Conservation (phyloP, 2,113 vertebrate genomes). For the Alligator mississippiensis region DNA sequence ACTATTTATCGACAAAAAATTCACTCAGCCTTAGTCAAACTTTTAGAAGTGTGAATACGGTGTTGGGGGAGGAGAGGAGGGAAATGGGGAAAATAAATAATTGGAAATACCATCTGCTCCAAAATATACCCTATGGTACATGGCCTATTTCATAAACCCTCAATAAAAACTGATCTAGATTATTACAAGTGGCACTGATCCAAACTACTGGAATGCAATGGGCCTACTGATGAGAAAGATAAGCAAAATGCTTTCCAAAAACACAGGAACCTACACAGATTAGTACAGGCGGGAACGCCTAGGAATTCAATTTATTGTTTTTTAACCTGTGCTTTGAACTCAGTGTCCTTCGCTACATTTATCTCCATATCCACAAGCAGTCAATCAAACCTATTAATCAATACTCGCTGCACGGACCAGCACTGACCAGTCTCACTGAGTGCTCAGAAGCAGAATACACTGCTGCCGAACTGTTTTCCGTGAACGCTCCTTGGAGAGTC, state of each 20-base stretch:
- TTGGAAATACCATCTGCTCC: constrained; percentile 71
- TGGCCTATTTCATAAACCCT: constrained; percentile 67
- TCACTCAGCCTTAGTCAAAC: constrained; percentile 41
- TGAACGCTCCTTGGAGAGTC: constrained; percentile 16
- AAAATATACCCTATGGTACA: constrained; percentile 64
- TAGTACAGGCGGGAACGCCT: constrained; percentile 77
- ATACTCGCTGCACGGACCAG: neutral
- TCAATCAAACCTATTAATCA: constrained; percentile 11
- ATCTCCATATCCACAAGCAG: constrained; percentile 48
- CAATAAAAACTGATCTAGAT: constrained; percentile 70
- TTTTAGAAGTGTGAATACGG: constrained; percentile 26
- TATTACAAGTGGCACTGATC: constrained; percentile 71
- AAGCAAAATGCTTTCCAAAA: constrained; percentile 79
- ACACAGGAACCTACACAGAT: constrained; percentile 80
- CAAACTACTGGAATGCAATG: constrained; percentile 72
- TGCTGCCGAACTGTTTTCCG: neutral
- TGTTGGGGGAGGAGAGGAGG: constrained; percentile 46
- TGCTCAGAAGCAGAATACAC: neutral
- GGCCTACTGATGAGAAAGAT: constrained; percentile 76
- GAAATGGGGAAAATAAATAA: constrained; percentile 29
- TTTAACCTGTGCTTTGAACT: constrained; percentile 79
- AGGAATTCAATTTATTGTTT: constrained; percentile 75
- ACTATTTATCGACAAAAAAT: constrained; percentile 56
- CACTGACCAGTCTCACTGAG: neutral
- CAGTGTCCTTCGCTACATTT: constrained; percentile 81